phyloP scores from a whole-genome alignment of 2,888 invertebrate species.

The Leucozona laternaria region DNA sequence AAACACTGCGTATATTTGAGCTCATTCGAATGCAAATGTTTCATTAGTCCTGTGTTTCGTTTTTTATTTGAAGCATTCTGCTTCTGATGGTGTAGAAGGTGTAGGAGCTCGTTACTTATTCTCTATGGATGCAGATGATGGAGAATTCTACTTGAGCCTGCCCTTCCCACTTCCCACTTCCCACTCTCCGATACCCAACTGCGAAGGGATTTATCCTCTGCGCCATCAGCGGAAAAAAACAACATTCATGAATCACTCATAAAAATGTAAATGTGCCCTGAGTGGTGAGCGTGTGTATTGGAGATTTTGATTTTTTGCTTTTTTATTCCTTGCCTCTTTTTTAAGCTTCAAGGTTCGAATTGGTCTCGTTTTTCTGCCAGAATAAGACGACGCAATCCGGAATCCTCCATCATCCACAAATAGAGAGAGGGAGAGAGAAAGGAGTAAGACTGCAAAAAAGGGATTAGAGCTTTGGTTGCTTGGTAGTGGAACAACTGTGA shows the following conservation, averaged over 20 bases:
- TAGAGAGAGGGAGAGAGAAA: not conserved
- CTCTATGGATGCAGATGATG: conserved; percentile 28
- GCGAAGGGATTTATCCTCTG: conserved; percentile 13
- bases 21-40: conserved; percentile 69
- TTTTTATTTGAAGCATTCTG: conserved; percentile 57
- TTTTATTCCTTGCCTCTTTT: conserved; percentile 2
- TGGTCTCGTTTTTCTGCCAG: conserved; percentile 1
- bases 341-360: conserved; percentile 25
- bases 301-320: conserved; percentile 41
- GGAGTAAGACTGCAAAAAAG: not conserved
- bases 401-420: not conserved
- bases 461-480: conserved; percentile 26
- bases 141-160: not conserved
- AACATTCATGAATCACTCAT: conserved; percentile 58
- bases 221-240: conserved; percentile 16
- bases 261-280: conserved; percentile 62
- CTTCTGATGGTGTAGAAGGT: conserved; percentile 19
- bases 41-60: conserved; percentile 67
- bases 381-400: conserved; percentile 11
- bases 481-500: conserved; percentile 12
- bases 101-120: conserved; percentile 8
- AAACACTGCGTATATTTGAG: conserved; percentile 15
- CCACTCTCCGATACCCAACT: conserved; percentile 1
- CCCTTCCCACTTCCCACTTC: not conserved
- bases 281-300: conserved; percentile 33